Evolutionary conservation across 2,113 vertebrate species (phyloP).

Genomic region (Gymnocephalus cernua): DNA sequence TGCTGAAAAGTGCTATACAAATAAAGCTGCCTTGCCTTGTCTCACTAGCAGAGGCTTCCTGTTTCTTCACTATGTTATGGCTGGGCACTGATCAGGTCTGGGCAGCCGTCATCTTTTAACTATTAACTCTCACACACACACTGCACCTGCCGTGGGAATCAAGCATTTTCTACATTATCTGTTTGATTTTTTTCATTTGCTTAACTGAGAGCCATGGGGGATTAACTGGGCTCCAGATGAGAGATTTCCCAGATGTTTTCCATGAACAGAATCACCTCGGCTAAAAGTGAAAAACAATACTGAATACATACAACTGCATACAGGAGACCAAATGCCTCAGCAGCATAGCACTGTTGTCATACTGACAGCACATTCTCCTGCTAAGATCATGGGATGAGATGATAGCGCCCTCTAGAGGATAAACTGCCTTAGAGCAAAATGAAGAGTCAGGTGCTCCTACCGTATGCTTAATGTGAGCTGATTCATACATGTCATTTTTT

Average conservation of each 20-base stretch:
- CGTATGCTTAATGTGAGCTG: no score
- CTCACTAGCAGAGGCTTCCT: slow-evolving; percentile 3
- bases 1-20: no score
- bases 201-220: background rate
- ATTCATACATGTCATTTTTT: background rate
- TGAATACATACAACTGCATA: no score
- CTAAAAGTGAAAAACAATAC: no score
- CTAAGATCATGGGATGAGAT: background rate
- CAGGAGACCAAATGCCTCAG: no score
- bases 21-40: no score
- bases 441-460: background rate
- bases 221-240: background rate
- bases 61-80: slow-evolving; percentile 50
- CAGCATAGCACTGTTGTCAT: no score
- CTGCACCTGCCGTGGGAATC: background rate
- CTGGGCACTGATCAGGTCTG: background rate
- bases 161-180: slow-evolving; percentile 4
- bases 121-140: background rate
- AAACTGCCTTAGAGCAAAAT: background rate
- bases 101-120: background rate
- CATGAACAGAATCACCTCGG: no score
- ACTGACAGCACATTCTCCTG: no score
- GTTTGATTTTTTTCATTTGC: background rate
- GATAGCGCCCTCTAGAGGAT: slow-evolving; percentile 7
- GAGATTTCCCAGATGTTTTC: no score